Evolutionary conservation across 2,797 vertebrate species (phyloP).

Genomic region (Vespertilio murinus): DNA sequence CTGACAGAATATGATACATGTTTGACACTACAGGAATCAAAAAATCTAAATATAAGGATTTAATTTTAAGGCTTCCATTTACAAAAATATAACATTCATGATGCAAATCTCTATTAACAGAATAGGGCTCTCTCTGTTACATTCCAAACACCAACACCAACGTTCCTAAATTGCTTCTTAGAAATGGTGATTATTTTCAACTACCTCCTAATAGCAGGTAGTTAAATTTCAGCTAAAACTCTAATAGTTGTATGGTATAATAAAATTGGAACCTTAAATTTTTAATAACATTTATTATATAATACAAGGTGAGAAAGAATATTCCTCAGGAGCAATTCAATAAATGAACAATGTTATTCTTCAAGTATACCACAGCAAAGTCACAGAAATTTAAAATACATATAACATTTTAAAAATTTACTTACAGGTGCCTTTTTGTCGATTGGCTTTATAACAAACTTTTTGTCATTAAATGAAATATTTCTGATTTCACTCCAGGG

Average conservation of each 20-base stretch:
- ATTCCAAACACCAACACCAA: not conserved
- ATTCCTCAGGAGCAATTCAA: not conserved
- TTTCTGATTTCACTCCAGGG: conserved; percentile 99
- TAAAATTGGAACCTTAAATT: not conserved
- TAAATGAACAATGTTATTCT: conserved; percentile 5
- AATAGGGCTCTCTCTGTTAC: not conserved
- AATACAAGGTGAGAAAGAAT: not conserved
- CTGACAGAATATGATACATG: not conserved
- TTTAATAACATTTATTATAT: not conserved
- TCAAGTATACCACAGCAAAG: conserved; percentile 9
- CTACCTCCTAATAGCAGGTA: not conserved
- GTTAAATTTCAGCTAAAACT: conserved; percentile 25
- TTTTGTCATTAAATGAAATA: conserved; percentile 99
- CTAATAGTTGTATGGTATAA: not conserved
- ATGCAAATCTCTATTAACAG: not conserved
- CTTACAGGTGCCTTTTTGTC: conserved; percentile 99
- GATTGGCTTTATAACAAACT: conserved; percentile 99
- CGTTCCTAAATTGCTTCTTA: not conserved
- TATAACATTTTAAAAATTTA: conserved; percentile 65
- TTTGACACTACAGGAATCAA: not conserved
- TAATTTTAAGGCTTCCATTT: not conserved
- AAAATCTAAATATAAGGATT: not conserved
- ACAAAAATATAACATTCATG: conserved; percentile 9
- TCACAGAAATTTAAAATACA: not conserved
- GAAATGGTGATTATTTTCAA: not conserved